phyloP scores from a whole-genome alignment of 1,140 invertebrate species.

The Euschistus heros region DNA sequence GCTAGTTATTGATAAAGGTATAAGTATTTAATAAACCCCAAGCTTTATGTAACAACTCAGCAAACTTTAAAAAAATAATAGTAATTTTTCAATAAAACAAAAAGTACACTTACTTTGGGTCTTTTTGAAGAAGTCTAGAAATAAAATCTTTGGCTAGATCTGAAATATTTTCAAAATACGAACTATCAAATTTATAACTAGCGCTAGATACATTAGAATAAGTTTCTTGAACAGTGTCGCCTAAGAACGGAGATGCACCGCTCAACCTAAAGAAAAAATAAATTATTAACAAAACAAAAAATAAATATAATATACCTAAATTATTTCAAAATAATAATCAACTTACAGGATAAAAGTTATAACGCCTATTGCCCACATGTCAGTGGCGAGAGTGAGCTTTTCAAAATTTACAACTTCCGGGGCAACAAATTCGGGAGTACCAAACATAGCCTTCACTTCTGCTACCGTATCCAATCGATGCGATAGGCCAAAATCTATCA shows the following conservation, averaged over 20 bases:
- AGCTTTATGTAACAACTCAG: too few relatives aligned
- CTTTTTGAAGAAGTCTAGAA: slow-evolving; percentile 47
- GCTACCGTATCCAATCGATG: slow-evolving; percentile 73
- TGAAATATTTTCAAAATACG: slow-evolving; percentile 55
- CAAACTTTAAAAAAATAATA: background rate
- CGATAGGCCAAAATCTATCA: slow-evolving; percentile 91
- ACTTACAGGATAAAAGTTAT: slow-evolving; percentile 70
- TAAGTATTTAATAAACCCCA: too few relatives aligned
- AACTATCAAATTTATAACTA: slow-evolving; percentile 60
- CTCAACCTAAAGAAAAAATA: slow-evolving; percentile 43
- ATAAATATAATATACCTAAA: background rate
- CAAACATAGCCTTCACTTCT: slow-evolving; percentile 84
- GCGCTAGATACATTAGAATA: slow-evolving; percentile 62
- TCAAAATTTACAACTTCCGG: slow-evolving; percentile 90
- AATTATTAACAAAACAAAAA: background rate
- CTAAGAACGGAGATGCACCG: slow-evolving; percentile 67
- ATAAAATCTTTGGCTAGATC: slow-evolving; percentile 57
- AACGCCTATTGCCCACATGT: slow-evolving; percentile 90
- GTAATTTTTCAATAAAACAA: background rate
- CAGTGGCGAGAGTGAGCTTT: slow-evolving; percentile 77
- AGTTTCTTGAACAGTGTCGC: slow-evolving; percentile 64
- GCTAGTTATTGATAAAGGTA: too few relatives aligned
- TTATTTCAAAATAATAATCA: background rate
- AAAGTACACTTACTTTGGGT: slow-evolving; percentile 45
- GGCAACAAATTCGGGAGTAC: slow-evolving; percentile 85